Percentiles rank a stretch among this genome's conserved stretches.
Evolutionary conservation across 2,888 invertebrate species (phyloP).

Genomic region (Leptura quadrifasciata): DNA sequence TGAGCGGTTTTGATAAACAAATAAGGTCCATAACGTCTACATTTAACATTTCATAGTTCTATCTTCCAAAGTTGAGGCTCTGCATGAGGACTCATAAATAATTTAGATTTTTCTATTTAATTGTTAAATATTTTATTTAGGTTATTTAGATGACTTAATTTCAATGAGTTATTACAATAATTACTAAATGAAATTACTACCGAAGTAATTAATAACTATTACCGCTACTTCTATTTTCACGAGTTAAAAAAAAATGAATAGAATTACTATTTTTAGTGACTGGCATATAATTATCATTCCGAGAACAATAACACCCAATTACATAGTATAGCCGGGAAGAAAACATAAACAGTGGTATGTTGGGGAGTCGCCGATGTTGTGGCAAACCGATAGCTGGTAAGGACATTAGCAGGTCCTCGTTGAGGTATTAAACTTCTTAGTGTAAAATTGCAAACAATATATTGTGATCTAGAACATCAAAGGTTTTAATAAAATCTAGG

Average conservation of each 20-base stretch:
- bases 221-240: constrained; percentile 19
- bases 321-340: constrained; percentile 39
- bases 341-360: constrained; percentile 43
- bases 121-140: no score
- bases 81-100: no score
- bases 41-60: no score
- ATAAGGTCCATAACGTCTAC: no score
- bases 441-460: not conserved
- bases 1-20: no score
- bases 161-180: no score
- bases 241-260: constrained; percentile 14
- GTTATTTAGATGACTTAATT: no score
- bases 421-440: not conserved
- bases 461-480: no score
- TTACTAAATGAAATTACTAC: no score
- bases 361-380: constrained; percentile 18
- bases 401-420: not conserved
- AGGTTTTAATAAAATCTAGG: no score
- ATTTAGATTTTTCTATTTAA: no score
- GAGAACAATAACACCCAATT: constrained; percentile 44
- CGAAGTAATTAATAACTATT: constrained; percentile 10
- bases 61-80: no score
- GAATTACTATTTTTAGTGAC: constrained; percentile 17
- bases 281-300: constrained; percentile 41
- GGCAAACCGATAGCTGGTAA: constrained; percentile 21